phyloP scores from a whole-genome alignment of 2,113 vertebrate species.

The Malurus melanocephalus region DNA sequence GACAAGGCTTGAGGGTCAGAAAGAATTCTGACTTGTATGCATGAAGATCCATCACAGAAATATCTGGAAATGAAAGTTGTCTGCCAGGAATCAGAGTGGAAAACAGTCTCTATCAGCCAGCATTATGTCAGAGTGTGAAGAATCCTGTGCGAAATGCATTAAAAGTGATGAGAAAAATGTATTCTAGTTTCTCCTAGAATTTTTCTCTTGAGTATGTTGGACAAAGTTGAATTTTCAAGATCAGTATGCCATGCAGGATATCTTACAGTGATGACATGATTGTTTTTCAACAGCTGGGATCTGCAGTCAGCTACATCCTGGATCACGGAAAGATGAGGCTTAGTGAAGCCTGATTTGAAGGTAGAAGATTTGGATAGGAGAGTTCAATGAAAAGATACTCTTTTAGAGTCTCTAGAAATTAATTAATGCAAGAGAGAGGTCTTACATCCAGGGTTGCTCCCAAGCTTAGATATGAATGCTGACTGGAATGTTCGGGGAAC shows the following conservation, averaged over 20 bases:
- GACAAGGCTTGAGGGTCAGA: background rate
- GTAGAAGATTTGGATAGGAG: background rate
- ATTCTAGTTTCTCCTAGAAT: background rate
- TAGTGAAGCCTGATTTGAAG: background rate
- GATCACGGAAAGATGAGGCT: background rate
- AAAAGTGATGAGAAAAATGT: background rate
- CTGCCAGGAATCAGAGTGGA: background rate
- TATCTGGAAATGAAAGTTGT: background rate
- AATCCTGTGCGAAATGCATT: background rate
- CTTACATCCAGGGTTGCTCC: background rate
- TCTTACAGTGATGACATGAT: background rate
- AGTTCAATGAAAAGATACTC: background rate
- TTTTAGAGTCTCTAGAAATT: background rate
- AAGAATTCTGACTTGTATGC: background rate
- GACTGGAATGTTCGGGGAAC: background rate
- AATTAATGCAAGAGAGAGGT: background rate
- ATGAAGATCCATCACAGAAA: background rate
- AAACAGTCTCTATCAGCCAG: background rate
- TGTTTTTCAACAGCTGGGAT: background rate
- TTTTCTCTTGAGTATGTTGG: background rate
- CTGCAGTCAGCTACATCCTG: background rate
- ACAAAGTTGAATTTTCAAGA: background rate
- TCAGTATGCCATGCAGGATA: background rate
- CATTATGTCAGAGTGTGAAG: accelerated
- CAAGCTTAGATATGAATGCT: background rate